A percentile compares a stretch with the other conserved stretches of the same genome.
These are phyloP conservation scores for Lycopodina hypogea DNA, from an alignment of 37 sponge, comb jelly and placozoan species.

Conservation along the genomic window DNA sequence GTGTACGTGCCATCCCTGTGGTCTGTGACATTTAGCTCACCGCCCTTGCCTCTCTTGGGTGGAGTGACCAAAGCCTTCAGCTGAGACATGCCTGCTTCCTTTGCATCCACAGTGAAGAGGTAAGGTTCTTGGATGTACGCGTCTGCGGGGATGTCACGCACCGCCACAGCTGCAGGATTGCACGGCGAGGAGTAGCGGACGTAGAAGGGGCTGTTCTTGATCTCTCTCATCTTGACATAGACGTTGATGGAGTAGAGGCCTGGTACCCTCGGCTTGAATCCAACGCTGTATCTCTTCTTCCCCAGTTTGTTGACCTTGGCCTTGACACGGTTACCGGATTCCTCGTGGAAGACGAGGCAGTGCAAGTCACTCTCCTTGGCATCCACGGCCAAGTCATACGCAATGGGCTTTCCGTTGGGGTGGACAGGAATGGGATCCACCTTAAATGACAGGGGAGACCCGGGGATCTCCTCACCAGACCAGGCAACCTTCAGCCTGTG, in stretches of 20 bases:
- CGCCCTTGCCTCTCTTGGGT: slow-evolving; percentile 19
- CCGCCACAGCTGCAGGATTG: slow-evolving; percentile 20
- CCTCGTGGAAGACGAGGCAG: slow-evolving; percentile 36
- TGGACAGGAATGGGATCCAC: slow-evolving; percentile 19
- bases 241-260: slow-evolving; percentile 47
- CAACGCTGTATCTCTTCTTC: slow-evolving; percentile 25
- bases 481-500: slow-evolving; percentile 54
- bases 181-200: slow-evolving; percentile 25
- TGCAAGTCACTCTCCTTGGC: slow-evolving; percentile 44
- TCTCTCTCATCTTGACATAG: slow-evolving; percentile 11
- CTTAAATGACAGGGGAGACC: slow-evolving; percentile 53
- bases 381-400: slow-evolving; percentile 27
- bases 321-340: slow-evolving; percentile 34
- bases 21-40: slow-evolving; percentile 20
- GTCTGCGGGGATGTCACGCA: slow-evolving; percentile 14
- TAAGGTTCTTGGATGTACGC: slow-evolving; percentile 32
- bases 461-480: slow-evolving; percentile 52
- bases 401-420: slow-evolving; percentile 32
- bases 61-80: slow-evolving; percentile 27
- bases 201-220: slow-evolving; percentile 33
- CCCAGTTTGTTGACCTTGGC: slow-evolving; percentile 46
- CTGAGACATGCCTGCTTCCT: slow-evolving; percentile 62
- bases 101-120: slow-evolving; percentile 44
- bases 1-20: slow-evolving; percentile 42
- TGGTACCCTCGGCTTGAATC: slow-evolving; percentile 37